Base-by-base conservation (phyloP, 2,113 vertebrate genomes). In the Tragulus kanchil region DNA sequence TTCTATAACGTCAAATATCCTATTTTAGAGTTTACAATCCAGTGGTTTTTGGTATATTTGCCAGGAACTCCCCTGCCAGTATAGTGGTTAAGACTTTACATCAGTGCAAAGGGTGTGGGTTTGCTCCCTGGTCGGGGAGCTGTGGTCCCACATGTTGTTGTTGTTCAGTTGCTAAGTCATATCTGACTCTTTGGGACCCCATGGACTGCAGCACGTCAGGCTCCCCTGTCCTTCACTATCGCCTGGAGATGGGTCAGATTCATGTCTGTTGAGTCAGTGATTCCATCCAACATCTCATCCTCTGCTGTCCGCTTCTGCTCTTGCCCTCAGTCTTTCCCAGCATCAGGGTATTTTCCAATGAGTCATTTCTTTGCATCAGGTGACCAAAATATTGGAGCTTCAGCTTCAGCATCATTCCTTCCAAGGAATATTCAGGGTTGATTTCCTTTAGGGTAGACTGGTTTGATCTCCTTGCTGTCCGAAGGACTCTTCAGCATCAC, bases 221-320 rank as follows among this genome's bases (percentile, higher is more conserved):
- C 69, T 71, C 19, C 36, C 36, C 69, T 71, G 36, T 71, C 10
- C 69, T 71, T 71, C 69, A 25, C 69, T 71, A 13, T 71, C 36
- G 42, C 36, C 69, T 10, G 3, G 36, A 71, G 19, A 42, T 71
- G 23, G 10, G 36, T 71, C 0, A 1, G 45, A 71, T 71, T 71
- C 19, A 45, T 45, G 2, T 71, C 21, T 71, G 36, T 23, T 71
- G 21, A 71, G 36, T 23, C 23, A 13, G 69, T 71, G 69, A 45
- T 45, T 36, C 19, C 3, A 0, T 45, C 36, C 69, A 71, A 45
- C 69, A 25, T 71, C 65, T 69, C 36, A 71, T 71, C 69, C 69
- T 71, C 19, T 45, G 10, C 23, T 0, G 0, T 19, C 65, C 16
- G 2, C 2, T 5, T 45, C 69, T 71, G 17, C 67, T 71, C 36